These are phyloP conservation scores for Drosophila sturtevanti DNA, from an alignment of 1,140 invertebrate species.

Conservation along the genomic window DNA sequence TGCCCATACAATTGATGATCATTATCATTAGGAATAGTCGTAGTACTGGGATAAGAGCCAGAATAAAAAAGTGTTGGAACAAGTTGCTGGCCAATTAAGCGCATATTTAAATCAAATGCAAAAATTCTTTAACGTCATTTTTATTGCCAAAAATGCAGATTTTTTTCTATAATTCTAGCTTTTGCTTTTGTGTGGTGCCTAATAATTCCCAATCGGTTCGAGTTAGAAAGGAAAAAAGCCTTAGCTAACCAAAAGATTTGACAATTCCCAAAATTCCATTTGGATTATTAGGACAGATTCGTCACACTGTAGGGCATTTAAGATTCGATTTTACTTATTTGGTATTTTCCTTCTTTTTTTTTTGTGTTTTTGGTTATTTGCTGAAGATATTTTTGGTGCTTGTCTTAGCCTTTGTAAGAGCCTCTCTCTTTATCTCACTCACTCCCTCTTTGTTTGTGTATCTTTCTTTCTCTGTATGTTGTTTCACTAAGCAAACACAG, in stretches of 20 bases:
- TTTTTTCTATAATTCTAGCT: no score
- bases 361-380: conserved; percentile 40
- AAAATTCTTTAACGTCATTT: not conserved
- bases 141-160: no score
- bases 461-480: conserved; percentile 20
- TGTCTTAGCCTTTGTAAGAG: conserved; percentile 37
- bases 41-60: not conserved
- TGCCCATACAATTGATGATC: conserved; percentile 40
- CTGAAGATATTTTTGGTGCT: conserved; percentile 53
- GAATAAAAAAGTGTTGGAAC: conserved; percentile 17
- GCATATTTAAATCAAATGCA: not conserved
- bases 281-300: not conserved
- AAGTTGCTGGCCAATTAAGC: not conserved
- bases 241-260: not conserved
- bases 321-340: conserved; percentile 18
- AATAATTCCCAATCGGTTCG: not conserved
- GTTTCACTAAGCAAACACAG: conserved; percentile 71
- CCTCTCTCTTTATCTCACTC: not conserved
- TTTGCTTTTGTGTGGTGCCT: not conserved
- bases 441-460: not conserved
- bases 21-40: conserved; percentile 34
- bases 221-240: not conserved
- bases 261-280: not conserved
- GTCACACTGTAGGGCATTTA: conserved; percentile 10
- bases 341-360: not conserved